These are phyloP conservation scores for Ochotona curzoniae DNA, from an alignment of 2,113 vertebrate species.

Conservation along the genomic window DNA sequence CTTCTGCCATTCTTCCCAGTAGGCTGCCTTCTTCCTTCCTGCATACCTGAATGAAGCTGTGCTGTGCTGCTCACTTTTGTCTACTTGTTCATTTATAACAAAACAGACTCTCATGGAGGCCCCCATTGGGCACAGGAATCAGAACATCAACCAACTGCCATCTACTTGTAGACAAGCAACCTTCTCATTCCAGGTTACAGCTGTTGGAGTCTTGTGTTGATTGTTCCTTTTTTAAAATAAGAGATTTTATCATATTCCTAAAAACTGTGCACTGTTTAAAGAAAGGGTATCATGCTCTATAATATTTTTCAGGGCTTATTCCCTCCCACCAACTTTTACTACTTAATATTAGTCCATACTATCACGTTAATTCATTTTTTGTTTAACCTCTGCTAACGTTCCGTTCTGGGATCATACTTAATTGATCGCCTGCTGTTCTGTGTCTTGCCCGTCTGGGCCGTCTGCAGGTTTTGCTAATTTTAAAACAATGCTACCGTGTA, in stretches of 20 bases:
- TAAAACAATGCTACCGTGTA: background rate
- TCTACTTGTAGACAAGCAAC: background rate
- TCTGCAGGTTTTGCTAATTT: background rate
- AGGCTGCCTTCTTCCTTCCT: too few relatives aligned
- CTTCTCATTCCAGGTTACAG: background rate
- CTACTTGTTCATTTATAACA: background rate
- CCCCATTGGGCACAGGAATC: background rate
- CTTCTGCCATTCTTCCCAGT: background rate
- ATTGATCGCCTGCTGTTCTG: background rate
- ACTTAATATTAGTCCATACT: background rate
- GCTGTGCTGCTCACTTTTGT: background rate
- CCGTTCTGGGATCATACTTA: background rate
- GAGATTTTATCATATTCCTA: background rate
- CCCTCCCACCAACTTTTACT: background rate
- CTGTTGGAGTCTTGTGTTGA: background rate
- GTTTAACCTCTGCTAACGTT: background rate
- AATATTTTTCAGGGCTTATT: background rate
- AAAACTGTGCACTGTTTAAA: background rate
- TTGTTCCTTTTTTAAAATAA: background rate
- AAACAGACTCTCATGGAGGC: background rate
- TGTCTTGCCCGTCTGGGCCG: background rate
- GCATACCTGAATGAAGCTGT: background rate
- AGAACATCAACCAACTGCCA: background rate
- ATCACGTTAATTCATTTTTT: background rate
- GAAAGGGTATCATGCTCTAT: background rate